Evolutionary conservation across 2,797 vertebrate species (phyloP).

Genomic region (Pygocentrus nattereri): DNA sequence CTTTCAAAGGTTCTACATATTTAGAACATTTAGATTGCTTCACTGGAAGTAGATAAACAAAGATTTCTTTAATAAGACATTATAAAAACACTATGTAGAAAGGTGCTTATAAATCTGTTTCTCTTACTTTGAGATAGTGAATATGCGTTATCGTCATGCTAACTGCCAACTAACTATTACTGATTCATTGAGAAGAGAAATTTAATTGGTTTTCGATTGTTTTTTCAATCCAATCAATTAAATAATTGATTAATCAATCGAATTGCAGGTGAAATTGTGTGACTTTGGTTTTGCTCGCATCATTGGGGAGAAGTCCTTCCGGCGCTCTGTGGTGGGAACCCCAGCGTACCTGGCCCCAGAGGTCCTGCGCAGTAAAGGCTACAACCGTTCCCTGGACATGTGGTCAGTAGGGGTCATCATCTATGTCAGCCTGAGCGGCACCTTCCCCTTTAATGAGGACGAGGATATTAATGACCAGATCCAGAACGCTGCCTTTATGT

Average conservation of each 20-base stretch:
- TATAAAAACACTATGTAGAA: too few relatives aligned
- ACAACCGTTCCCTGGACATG: constrained; percentile 98
- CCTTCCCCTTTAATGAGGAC: constrained; percentile 97
- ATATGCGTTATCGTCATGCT: too few relatives aligned
- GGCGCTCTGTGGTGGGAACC: constrained; percentile 96
- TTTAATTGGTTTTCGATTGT: too few relatives aligned
- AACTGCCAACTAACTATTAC: background rate
- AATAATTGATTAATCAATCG: background rate
- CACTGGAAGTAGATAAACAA: too few relatives aligned
- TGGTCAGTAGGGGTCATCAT: constrained; percentile 98
- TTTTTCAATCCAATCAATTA: too few relatives aligned
- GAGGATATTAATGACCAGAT: constrained; percentile 99
- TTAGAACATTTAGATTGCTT: too few relatives aligned
- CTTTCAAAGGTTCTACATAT: too few relatives aligned
- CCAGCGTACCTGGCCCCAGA: constrained; percentile 96
- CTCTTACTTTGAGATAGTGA: too few relatives aligned
- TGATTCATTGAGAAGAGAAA: background rate
- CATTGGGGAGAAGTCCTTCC: constrained; percentile 98
- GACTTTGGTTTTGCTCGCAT: constrained; percentile 98
- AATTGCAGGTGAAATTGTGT: constrained; percentile 91
- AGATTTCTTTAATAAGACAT: too few relatives aligned
- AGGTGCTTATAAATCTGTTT: too few relatives aligned
- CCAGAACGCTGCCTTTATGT: constrained; percentile 98
- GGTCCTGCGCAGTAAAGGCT: constrained; percentile 96
- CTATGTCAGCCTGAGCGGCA: constrained; percentile 96